These are phyloP conservation scores for Sycobia sp. DNA, from an alignment of 1,140 invertebrate genomes.

Conservation along the genomic window DNA sequence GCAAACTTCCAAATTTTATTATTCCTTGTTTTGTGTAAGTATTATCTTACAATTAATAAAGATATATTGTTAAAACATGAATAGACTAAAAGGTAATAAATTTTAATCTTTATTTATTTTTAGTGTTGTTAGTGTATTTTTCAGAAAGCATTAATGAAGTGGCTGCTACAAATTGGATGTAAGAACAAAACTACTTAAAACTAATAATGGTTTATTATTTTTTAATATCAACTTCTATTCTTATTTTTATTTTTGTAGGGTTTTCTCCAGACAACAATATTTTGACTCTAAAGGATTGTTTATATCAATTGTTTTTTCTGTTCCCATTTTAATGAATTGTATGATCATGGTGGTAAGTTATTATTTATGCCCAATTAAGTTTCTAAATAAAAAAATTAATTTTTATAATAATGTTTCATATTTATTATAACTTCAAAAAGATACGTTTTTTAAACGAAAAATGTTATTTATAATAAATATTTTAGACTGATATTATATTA, in stretches of 20 bases:
- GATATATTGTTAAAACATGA: not conserved
- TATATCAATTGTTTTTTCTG: constrained; percentile 89
- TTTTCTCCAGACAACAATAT: constrained; percentile 88
- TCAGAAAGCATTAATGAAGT: constrained; percentile 88
- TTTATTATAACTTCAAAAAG: not conserved
- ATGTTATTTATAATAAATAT: no score
- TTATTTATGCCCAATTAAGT: constrained; percentile 16
- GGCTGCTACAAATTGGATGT: constrained; percentile 82
- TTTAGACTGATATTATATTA: no score
- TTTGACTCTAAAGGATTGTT: constrained; percentile 92
- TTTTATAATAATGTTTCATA: not conserved
- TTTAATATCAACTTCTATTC: constrained; percentile 2
- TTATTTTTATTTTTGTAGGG: constrained; percentile 55
- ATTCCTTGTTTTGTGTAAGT: constrained; percentile 81
- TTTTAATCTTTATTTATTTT: constrained; percentile 47
- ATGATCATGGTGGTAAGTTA: constrained; percentile 90
- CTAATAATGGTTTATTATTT: constrained; percentile 1
- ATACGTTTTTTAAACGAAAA: no score
- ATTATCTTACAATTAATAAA: constrained; percentile 27
- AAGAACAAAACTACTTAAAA: constrained; percentile 45
- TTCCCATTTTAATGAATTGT: constrained; percentile 87
- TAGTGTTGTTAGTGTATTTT: constrained; percentile 85
- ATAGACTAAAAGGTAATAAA: constrained; percentile 8
- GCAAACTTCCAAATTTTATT: constrained; percentile 84
- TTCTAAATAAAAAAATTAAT: constrained; percentile 1